Evolutionary conservation across 1,140 invertebrate species (phyloP), one percentile per base, ranked within the genome.

Genomic region (Zaprionus inermis): DNA sequence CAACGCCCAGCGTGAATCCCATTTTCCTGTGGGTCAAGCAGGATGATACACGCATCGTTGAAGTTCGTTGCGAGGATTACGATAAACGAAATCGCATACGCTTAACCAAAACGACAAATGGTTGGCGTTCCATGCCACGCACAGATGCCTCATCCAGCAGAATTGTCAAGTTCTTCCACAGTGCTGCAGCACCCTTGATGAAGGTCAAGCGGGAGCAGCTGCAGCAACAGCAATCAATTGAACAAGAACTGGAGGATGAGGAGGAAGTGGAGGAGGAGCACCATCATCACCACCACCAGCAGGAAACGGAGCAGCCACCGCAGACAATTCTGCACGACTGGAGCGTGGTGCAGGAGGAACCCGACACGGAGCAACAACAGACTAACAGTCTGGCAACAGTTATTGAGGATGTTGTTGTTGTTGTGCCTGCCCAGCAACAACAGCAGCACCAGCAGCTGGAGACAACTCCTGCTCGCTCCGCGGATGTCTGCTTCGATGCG

Each of bases 51-150:
- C 94, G 94, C 85, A 96, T 97, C 81, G 94, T 96, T 83, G 95
- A 96, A 92, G 96, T 97, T 73, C 94, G 95, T 89, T 97, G 96
- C 93, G 96, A 97, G 92, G 96, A 97, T 90, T 97, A 97, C 93
- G 96, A 97, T 92, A 95, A 96, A 84, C 93, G 96, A 41, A 97
- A 97, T 93, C 95, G 96, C 12, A 96, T 97, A 70, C 95, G 96
- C 72, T 92, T 97, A 78, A 96, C 95, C 56, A 96, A 96, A 85
- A 97, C 96, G 4, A 93, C 95, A 3, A 94, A 95, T 82, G 96
- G 96, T 80, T 97, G 96, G 96, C 94, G 95, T 44, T 96, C 96
- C 20, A 96, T 96, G 93, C 96, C 96, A 67, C 94, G 95, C 61
- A 96, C 96, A 30, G 94, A 95, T 71, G 83, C 91, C 79, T 94